These are phyloP conservation scores for Cyaniris semiargus DNA, from an alignment of 2,888 invertebrate genomes.

Conservation along the genomic window DNA sequence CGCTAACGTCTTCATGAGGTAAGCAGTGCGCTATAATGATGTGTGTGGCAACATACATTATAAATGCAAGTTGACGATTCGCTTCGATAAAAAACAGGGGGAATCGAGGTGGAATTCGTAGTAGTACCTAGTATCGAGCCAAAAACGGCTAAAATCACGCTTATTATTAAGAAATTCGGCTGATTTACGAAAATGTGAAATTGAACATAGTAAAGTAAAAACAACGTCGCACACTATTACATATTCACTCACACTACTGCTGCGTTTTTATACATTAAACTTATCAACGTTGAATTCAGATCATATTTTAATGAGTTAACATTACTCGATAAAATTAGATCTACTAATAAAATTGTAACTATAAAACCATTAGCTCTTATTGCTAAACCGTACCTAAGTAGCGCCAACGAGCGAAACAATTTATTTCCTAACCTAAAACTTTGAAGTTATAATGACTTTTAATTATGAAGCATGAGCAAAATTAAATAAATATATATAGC, in stretches of 20 bases:
- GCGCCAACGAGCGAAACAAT: slow-evolving; percentile 1
- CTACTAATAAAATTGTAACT: neutral
- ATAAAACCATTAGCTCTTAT: neutral
- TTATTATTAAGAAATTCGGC: too few species aligned
- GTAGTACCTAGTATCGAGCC: too few species aligned
- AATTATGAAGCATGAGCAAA: slow-evolving; percentile 11
- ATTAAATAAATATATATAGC: slow-evolving; percentile 21
- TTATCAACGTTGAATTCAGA: too few species aligned
- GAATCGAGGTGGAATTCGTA: neutral
- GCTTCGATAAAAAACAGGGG: neutral
- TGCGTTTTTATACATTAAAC: too few species aligned
- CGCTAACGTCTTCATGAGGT: slow-evolving; percentile 20
- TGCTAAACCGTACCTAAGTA: neutral
- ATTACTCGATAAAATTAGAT: neutral
- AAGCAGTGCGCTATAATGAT: slow-evolving; percentile 18
- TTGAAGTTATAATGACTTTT: slow-evolving; percentile 3
- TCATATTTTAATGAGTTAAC: too few species aligned
- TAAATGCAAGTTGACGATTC: slow-evolving; percentile 8
- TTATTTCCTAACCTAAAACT: slow-evolving; percentile 21
- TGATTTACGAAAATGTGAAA: too few species aligned
- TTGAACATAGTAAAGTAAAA: too few species aligned
- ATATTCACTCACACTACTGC: too few species aligned
- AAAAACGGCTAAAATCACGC: too few species aligned
- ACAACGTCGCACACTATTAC: too few species aligned
- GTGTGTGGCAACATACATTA: slow-evolving; percentile 20